phyloP scores from a whole-genome alignment of 2,797 vertebrate genomes.

The Sebastes oblongus region DNA sequence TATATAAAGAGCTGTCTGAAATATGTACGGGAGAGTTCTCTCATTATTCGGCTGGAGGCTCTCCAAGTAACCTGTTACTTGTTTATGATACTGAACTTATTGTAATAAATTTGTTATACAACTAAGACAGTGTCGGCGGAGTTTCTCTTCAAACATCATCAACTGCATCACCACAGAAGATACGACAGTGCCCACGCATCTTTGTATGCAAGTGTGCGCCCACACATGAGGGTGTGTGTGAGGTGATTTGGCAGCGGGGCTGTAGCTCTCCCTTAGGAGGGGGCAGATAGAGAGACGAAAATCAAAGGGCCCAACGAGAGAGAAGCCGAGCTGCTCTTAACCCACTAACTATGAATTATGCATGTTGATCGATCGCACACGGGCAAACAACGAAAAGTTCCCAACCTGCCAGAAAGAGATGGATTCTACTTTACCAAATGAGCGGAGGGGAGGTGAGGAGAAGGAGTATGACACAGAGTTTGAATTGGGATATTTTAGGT shows the following conservation, averaged over 20 bases:
- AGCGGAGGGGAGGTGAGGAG: constrained; percentile 12
- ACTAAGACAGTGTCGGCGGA: too few species aligned
- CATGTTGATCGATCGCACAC: constrained; percentile 76
- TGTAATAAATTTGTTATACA: too few species aligned
- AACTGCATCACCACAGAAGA: too few species aligned
- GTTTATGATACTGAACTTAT: too few species aligned
- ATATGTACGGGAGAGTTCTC: too few species aligned
- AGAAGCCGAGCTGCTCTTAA: constrained; percentile 62
- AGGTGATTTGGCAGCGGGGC: constrained; percentile 57
- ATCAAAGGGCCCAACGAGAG: constrained; percentile 64
- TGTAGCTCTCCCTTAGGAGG: constrained; percentile 46
- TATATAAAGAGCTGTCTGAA: too few species aligned
- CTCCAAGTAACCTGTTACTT: too few species aligned
- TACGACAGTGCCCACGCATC: too few species aligned
- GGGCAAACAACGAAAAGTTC: constrained; percentile 74
- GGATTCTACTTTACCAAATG: constrained; percentile 60
- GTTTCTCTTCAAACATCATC: too few species aligned
- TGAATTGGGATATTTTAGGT: constrained; percentile 43
- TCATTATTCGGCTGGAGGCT: too few species aligned
- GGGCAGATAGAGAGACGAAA: constrained; percentile 50
- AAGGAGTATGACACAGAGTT: constrained; percentile 10
- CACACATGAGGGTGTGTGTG: constrained; percentile 35
- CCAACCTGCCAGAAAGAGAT: constrained; percentile 70
- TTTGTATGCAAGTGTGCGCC: constrained; percentile 19
- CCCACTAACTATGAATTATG: constrained; percentile 79